Conservation (phyloP, 2,888 invertebrate genomes). For the Drosophila gaucha region DNA sequence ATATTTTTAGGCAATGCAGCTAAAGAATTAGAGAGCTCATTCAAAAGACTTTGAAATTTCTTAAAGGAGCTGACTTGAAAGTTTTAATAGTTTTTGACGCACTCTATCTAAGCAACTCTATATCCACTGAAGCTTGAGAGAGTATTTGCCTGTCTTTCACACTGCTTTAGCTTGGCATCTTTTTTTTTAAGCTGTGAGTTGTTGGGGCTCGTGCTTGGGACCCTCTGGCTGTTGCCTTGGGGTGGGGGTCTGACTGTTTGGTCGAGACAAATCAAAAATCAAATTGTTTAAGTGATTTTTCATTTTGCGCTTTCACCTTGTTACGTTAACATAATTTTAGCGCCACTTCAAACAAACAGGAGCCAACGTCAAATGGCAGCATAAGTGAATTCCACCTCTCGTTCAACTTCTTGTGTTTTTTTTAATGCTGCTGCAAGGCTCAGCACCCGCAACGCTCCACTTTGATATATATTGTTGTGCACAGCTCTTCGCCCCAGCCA, state of each 20-base stretch:
- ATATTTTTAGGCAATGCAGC: too few relatives aligned
- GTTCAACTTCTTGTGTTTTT: constrained; percentile 1
- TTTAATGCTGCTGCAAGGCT: constrained; percentile 28
- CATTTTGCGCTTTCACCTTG: constrained; percentile 81
- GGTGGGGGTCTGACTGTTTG: constrained; percentile 8
- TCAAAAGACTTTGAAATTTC: too few relatives aligned
- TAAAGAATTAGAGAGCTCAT: too few relatives aligned
- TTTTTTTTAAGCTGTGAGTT: too few relatives aligned
- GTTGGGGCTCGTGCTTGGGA: too few relatives aligned
- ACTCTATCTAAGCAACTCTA: too few relatives aligned
- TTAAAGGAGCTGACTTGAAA: too few relatives aligned
- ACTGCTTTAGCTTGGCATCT: not conserved
- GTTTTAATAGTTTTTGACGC: too few relatives aligned
- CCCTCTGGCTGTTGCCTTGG: not conserved
- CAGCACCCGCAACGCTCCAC: constrained; percentile 19
- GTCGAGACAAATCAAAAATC: constrained; percentile 68
- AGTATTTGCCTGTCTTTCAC: constrained; percentile 6
- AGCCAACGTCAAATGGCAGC: constrained; percentile 59
- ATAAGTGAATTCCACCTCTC: constrained; percentile 67
- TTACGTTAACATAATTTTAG: constrained; percentile 79
- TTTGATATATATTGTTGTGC: constrained; percentile 71
- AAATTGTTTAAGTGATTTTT: constrained; percentile 82
- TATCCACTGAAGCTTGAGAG: constrained; percentile 14
- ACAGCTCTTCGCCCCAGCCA: constrained; percentile 29
- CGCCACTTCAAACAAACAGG: constrained; percentile 70